Evolutionary conservation across 1,140 invertebrate genomes (phyloP), one percentile per base, ranked within the genome.

Genomic region (Drosophila pseudoobscura): DNA sequence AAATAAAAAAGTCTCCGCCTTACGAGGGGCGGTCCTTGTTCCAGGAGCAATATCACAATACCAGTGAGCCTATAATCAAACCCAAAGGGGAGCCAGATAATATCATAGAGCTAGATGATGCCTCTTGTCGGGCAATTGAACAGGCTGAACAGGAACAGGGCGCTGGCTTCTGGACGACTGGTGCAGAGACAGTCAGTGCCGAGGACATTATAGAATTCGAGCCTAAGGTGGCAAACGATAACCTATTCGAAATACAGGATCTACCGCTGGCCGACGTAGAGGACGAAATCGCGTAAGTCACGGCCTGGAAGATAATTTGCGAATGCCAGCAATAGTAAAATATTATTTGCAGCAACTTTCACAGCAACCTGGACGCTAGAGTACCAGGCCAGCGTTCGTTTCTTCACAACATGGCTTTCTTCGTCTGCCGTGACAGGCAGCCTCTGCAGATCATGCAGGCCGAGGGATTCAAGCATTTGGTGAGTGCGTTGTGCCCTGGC

Each of bases 171-270:
- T 39, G 35, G 35, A 39, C 35, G 35, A 39, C 35, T 39, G 35
- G 35, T 13, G 58, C 56, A 20, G 74, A 61, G 15, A 64, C 59
- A 15, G 75, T 64, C 0, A 65, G 44, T 39, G 71, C 72, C 4
- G 72, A 49, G 22, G 66, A 78, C 11, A 78, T 78, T 11, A 78
- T 78, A 22, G 75, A 78, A 29, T 78, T 75, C 41, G 72, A 78
- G 45, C 75, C 75, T 15, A 78, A 75, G 17, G 46, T 46, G 6
- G 75, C 39, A 3, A 47, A 57, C 0, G 50, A 71, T 22, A 2
- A 1, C 29, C 6, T 55, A 11, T 72, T 66, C 44, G 55, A 70
- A 26, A 11, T 63, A 5, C 43, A 63, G 17, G 31, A 61, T 11
- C 52, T 52, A 31, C 8, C 24, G 3, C 29, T 58, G 17, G 45